Percentiles rank a stretch among this genome's conserved stretches.
Evolutionary conservation across 2,113 vertebrate species (phyloP).

Genomic region (Leucoraja erinaceus): DNA sequence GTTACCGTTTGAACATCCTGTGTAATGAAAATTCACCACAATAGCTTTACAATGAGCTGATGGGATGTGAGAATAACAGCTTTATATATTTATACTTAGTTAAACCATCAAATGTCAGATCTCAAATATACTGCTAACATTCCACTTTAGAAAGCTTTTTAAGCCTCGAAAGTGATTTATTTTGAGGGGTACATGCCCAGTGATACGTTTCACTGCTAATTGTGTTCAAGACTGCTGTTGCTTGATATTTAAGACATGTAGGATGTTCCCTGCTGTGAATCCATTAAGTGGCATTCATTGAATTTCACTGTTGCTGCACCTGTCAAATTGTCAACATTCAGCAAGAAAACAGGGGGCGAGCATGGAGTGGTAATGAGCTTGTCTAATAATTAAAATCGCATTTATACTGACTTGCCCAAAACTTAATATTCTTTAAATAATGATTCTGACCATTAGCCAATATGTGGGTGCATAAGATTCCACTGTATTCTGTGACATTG

Average conservation of each 20-base stretch:
- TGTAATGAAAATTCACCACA: no score
- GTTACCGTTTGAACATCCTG: no score
- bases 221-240: background rate
- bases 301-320: background rate
- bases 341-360: background rate
- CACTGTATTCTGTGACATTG: background rate
- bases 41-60: background rate
- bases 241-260: background rate
- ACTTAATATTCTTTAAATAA: background rate
- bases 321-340: background rate
- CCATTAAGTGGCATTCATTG: background rate
- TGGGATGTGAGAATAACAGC: background rate
- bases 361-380: background rate
- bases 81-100: background rate
- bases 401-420: background rate
- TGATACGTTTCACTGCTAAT: background rate
- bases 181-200: background rate
- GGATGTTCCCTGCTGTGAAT: background rate
- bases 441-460: background rate
- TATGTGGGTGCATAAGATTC: background rate
- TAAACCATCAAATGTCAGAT: background rate
- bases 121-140: background rate
- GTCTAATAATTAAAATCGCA: background rate
- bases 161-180: background rate
- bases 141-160: background rate